Base-by-base conservation (phyloP, 2,888 invertebrate genomes). In the Trichacis sp. region DNA sequence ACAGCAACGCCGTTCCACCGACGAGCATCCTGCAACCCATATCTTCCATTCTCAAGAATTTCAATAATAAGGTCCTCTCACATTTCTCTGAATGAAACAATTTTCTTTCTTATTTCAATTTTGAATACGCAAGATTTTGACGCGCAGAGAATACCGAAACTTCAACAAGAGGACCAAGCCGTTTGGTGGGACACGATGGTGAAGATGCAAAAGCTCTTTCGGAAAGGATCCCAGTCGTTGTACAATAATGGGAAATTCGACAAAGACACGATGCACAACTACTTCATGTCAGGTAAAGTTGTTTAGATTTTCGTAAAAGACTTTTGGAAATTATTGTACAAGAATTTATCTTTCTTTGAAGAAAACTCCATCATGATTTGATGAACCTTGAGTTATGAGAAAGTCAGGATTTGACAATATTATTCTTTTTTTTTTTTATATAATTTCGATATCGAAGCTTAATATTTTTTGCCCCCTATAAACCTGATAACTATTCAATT, bases 171-270 rank as follows among this genome's bases (percentile, higher is more conserved):
- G 80, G 98, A 98, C 82, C 97, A 98, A 81, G 95, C 93, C 0
- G 90, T 95, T 18, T 98, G 98, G 98, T 98, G 98, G 98, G 97
- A 97, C 78, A 97, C 96, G 0, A 89, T 98, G 59, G 91, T 91
- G 36, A 97, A 96, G 84, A 95, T 98, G 91, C 98, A 98, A 85
- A 96, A 96, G 81, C 86, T 98, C 15, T 90, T 98, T 70, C 87
- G 98, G 8, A 98, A 97, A 85, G 96, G 97, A 0, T 92, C 97
- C 0, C 89, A 90, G 24, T 93, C 95, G n/a, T 87, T 97, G 12
- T 93, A 89, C 77, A 92, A 93, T 52, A 87, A 91, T 69, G 94
- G 93, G 4, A 93, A 93, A 84, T 92, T 98, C 79, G 93, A 94
- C 76, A 92, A 94, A 73, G 97, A 97, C 53, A 92, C 93, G 0